Percentiles rank a stretch among this genome's conserved stretches.
Evolutionary conservation across 2,888 invertebrate genomes (phyloP).

Genomic region (Spodoptera exigua): DNA sequence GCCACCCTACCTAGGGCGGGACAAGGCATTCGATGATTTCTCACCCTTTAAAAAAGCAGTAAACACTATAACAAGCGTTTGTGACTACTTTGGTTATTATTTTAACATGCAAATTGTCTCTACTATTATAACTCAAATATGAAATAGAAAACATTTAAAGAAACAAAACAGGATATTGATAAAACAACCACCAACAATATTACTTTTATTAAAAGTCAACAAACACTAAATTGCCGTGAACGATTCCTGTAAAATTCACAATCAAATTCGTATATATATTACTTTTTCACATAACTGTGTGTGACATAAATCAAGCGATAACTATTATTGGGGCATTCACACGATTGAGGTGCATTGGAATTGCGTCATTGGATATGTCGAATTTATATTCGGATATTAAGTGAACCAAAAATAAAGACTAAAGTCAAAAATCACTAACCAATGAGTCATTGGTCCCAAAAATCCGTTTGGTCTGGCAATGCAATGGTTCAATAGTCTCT

Average conservation of each 20-base stretch:
- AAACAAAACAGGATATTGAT: not conserved
- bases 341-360: slow-evolving; percentile 2
- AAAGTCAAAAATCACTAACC: too few relatives aligned
- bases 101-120: too few relatives aligned
- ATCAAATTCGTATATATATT: slow-evolving; percentile 11
- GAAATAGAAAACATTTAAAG: not conserved
- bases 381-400: not conserved
- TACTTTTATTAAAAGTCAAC: slow-evolving; percentile 16
- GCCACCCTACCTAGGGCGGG: too few relatives aligned
- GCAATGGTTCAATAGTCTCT: too few relatives aligned
- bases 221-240: slow-evolving; percentile 17
- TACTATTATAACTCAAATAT: too few relatives aligned
- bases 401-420: too few relatives aligned
- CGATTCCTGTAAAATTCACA: slow-evolving; percentile 4
- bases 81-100: too few relatives aligned
- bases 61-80: too few relatives aligned
- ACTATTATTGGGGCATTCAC: slow-evolving; percentile 30
- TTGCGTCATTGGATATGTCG: not conserved
- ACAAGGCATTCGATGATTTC: too few relatives aligned
- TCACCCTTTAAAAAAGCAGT: too few relatives aligned
- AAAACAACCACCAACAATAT: not conserved
- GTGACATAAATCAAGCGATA: slow-evolving; percentile 26
- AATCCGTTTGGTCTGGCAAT: too few relatives aligned
- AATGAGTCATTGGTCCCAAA: too few relatives aligned
- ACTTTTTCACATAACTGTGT: slow-evolving; percentile 24